Base-by-base conservation (phyloP, 2,797 vertebrate genomes). In the Brachyalestes nurse region DNA sequence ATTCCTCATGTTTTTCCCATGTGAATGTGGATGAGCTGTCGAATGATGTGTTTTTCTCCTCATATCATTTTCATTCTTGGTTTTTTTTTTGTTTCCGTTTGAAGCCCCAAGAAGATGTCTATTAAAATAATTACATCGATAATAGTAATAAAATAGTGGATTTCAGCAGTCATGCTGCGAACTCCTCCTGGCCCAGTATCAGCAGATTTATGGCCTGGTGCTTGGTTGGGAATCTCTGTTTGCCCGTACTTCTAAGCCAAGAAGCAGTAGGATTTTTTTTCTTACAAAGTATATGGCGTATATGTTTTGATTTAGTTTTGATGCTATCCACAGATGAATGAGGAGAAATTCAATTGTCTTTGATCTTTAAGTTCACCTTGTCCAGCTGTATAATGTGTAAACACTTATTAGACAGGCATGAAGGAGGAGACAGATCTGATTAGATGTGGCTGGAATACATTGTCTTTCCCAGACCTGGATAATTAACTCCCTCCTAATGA, bases 351-450 rank as follows among this genome's bases (percentile, higher is more conserved):
- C 21, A 73, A 45, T 85, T 83, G 70, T 62, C 55, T 83, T 85
- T 82, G 79, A 82, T 81, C 76, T 61, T 72, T 40, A 67, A 64
- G 81, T 86, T 87, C 86, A 88, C 84, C 87, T 88, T 88, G 83
- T 86, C 82, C 75, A 47, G 66, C 38, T 62, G 69, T 75, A 84
- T 85, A 81, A 82, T 67, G 60, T 82, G 69, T 83, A 82, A 85
- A 87, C 69, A 71, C 84, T 82, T 80, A 85, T 84, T 84, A 83
- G 79, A 86, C 81, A 85, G 82, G 81, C 70, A 23, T 76, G 79
- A 72, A 79, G 73, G 80, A 80, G 6, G 47, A 85, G 85, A 81
- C 85, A 82, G 82, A 83, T 86, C 80, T 83, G 79, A 85, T 87
- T 84, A 83, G 64, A 81, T 77, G 85, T 85, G 80, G 83, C 25